phyloP scores from a whole-genome alignment of 1,140 invertebrate species.

The Lordiphosa collinella region DNA sequence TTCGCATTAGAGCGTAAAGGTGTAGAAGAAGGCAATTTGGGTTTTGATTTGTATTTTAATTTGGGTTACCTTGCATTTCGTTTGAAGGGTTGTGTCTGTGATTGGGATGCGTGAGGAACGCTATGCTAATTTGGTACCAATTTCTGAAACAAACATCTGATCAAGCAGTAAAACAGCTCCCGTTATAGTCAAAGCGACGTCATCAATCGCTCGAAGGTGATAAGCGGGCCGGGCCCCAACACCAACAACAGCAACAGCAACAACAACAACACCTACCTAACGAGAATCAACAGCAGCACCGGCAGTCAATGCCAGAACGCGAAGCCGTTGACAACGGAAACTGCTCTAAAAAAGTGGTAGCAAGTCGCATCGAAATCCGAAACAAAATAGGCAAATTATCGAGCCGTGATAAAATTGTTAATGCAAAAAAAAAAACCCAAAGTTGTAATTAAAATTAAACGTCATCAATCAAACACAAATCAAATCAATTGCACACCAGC shows the following conservation, averaged over 20 bases:
- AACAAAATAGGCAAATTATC: conserved; percentile 21
- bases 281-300: conserved; percentile 37
- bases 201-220: conserved; percentile 55
- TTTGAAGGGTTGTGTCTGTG: not conserved
- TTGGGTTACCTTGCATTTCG: too few relatives aligned
- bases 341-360: conserved; percentile 49
- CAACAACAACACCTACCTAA: conserved; percentile 25
- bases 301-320: conserved; percentile 68
- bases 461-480: conserved; percentile 25
- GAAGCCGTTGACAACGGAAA: conserved; percentile 68
- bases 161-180: conserved; percentile 17
- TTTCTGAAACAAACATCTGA: conserved; percentile 33
- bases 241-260: conserved; percentile 16
- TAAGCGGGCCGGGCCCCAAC: conserved; percentile 19
- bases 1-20: conserved; percentile 32
- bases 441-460: conserved; percentile 3
- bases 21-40: too few relatives aligned
- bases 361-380: conserved; percentile 14
- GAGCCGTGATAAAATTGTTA: conserved; percentile 22
- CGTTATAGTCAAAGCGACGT: conserved; percentile 37
- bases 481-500: conserved; percentile 26
- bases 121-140: conserved; percentile 6
- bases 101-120: conserved; percentile 9
- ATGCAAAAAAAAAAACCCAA: conserved; percentile 1
- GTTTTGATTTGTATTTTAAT: too few relatives aligned